These are phyloP conservation scores for Petrocephalus zakoni DNA, from an alignment of 2,113 vertebrate species.

Conservation along the genomic window DNA sequence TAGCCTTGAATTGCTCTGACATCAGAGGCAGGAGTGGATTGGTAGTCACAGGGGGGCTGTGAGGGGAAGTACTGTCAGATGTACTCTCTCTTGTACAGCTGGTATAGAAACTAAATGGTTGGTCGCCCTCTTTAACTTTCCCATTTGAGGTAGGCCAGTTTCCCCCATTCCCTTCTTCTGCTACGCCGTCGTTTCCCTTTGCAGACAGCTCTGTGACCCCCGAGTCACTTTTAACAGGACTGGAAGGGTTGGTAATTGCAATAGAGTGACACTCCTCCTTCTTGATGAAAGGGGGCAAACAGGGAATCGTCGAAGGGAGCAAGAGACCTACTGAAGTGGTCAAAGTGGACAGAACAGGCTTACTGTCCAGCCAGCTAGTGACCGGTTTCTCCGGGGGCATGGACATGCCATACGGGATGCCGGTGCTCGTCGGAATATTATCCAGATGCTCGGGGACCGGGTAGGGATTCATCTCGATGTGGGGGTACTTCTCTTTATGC, in stretches of 20 bases:
- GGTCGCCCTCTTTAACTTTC: constrained; percentile 56
- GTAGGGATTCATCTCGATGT: constrained; percentile 79
- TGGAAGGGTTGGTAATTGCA: constrained; percentile 64
- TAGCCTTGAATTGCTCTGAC: constrained; percentile 74
- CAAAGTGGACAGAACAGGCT: constrained; percentile 65
- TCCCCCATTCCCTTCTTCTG: constrained; percentile 55
- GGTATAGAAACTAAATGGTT: constrained; percentile 29
- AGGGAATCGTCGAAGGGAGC: constrained; percentile 64
- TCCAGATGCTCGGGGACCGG: constrained; percentile 78
- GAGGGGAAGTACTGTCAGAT: constrained; percentile 33
- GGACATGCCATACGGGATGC: constrained; percentile 78
- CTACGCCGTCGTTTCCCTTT: constrained; percentile 54
- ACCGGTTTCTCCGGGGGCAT: constrained; percentile 72
- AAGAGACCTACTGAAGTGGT: constrained; percentile 68
- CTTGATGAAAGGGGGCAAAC: constrained; percentile 71
- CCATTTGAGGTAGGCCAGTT: constrained; percentile 43
- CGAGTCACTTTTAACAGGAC: constrained; percentile 66
- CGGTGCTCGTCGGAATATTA: constrained; percentile 73
- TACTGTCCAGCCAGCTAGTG: constrained; percentile 72
- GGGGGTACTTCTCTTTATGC: constrained; percentile 77
- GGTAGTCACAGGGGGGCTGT: constrained; percentile 42
- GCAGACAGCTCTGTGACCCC: constrained; percentile 49
- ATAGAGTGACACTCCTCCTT: constrained; percentile 68
- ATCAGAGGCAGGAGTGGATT: constrained; percentile 70
- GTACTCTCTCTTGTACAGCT: constrained; percentile 33